Percentiles rank a stretch among this genome's conserved stretches.
These are phyloP conservation scores for Charaxes varanes DNA, from an alignment of 1,140 invertebrate species.

Conservation along the genomic window DNA sequence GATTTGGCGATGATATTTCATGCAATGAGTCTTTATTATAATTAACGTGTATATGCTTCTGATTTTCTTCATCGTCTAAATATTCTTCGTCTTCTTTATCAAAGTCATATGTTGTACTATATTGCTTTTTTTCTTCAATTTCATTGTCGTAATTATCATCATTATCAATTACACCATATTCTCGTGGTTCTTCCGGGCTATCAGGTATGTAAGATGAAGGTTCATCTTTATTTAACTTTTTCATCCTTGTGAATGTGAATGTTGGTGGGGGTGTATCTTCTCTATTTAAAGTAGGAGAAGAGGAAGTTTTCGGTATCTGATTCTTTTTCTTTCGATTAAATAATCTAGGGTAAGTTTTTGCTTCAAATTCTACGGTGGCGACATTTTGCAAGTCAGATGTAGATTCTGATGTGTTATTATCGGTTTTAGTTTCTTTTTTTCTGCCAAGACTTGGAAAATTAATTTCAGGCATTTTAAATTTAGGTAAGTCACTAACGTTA, in stretches of 20 bases:
- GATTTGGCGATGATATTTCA: conserved; percentile 49
- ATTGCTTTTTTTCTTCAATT: conserved; percentile 33
- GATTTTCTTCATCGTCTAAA: conserved; percentile 34
- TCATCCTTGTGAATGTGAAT: conserved; percentile 60
- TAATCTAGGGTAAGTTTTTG: conserved; percentile 83
- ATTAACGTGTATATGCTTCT: conserved; percentile 24
- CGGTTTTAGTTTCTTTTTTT: conserved; percentile 50
- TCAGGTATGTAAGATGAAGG: conserved; percentile 37
- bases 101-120: conserved; percentile 57
- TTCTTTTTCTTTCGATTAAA: conserved; percentile 78
- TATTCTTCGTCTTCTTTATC: conserved; percentile 51
- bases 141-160: conserved; percentile 32
- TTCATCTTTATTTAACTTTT: conserved; percentile 33
- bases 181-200: conserved; percentile 50
- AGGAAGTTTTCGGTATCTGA: conserved; percentile 54
- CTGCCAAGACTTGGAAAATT: conserved; percentile 66
- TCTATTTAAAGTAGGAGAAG: conserved; percentile 61
- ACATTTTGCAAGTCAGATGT: conserved; percentile 66
- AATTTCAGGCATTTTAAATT: conserved; percentile 78
- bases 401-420: conserved; percentile 54
- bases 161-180: conserved; percentile 49
- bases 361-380: conserved; percentile 79
- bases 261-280: conserved; percentile 67
- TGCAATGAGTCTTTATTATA: conserved; percentile 30
- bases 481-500: conserved; percentile 76